Conservation (phyloP, 2,113 vertebrate genomes). For the Megaleporinus macrocephalus region DNA sequence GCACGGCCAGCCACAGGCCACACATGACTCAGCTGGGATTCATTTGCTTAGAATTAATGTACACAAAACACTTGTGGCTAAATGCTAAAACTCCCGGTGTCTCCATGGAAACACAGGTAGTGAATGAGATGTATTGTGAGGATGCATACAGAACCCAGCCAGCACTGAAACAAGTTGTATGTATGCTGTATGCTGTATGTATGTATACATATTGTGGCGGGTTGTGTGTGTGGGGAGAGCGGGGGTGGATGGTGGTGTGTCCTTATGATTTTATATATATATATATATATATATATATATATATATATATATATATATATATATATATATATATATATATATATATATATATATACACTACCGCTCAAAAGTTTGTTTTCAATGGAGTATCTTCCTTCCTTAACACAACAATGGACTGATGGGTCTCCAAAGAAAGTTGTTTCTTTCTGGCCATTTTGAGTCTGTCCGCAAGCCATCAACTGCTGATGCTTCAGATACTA, state of each 20-base stretch:
- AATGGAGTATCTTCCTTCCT: too few species aligned
- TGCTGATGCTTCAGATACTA: too few species aligned
- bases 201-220: not conserved
- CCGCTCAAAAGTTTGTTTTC: too few species aligned
- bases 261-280: too few species aligned
- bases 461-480: too few species aligned
- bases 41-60: conserved; percentile 33
- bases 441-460: too few species aligned
- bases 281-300: too few species aligned
- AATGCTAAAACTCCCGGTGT: conserved; percentile 60
- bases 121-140: conserved; percentile 69
- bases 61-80: conserved; percentile 28
- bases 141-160: conserved; percentile 49
- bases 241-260: not conserved
- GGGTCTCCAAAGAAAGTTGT: too few species aligned
- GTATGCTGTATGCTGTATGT: not conserved
- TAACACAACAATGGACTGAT: too few species aligned
- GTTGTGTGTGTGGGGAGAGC: not conserved
- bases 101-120: conserved; percentile 74
- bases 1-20: conserved; percentile 14
- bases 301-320: too few species aligned
- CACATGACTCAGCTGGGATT: conserved; percentile 10
- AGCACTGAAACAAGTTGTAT: conserved; percentile 48
- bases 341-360: too few species aligned
- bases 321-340: too few species aligned